Conservation (phyloP, 2,888 invertebrate species). For the Polymixis lichenea region DNA sequence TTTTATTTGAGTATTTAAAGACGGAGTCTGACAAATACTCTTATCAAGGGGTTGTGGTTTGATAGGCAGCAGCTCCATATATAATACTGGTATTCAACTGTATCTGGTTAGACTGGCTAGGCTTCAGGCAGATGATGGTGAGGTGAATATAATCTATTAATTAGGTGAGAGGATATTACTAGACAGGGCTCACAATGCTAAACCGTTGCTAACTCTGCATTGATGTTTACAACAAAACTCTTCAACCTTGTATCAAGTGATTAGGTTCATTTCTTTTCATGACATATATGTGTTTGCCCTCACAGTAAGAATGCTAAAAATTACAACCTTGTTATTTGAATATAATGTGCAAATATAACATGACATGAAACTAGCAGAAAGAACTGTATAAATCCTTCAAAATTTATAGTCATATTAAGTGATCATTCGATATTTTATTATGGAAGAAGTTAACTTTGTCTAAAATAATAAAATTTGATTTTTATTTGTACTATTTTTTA, state of each 20-base stretch:
- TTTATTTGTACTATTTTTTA: neutral
- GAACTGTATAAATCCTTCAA: neutral
- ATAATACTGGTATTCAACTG: neutral
- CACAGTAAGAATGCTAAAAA: neutral
- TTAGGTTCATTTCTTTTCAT: neutral
- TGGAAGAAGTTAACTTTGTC: neutral
- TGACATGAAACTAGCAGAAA: too few species aligned
- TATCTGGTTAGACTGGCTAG: neutral
- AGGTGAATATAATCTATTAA: too few species aligned
- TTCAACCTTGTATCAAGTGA: neutral
- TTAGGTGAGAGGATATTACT: neutral
- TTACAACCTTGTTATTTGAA: constrained; percentile 1
- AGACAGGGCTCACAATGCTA: neutral
- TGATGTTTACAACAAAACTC: too few species aligned
- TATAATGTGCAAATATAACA: neutral
- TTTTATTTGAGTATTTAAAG: neutral
- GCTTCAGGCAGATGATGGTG: neutral
- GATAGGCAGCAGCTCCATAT: neutral
- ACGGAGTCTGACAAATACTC: neutral
- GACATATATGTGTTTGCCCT: neutral
- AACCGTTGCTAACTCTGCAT: neutral
- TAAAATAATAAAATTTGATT: neutral
- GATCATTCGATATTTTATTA: neutral
- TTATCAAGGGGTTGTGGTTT: neutral
- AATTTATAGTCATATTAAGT: too few species aligned